Conservation (phyloP, 2,113 vertebrate species). For the Scomber japonicus region DNA sequence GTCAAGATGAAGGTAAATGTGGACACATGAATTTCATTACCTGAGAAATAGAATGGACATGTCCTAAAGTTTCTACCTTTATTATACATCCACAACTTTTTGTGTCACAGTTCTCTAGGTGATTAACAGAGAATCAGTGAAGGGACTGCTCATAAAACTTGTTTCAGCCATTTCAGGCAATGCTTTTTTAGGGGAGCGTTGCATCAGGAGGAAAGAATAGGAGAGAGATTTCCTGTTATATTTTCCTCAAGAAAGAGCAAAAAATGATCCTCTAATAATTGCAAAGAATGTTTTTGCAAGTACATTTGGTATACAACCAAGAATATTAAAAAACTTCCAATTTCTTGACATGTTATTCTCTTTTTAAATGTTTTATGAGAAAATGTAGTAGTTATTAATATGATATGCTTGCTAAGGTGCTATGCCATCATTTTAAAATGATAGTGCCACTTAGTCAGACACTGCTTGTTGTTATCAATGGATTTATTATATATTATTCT, state of each 20-base stretch:
- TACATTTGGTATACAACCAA: neutral
- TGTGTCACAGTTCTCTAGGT: neutral
- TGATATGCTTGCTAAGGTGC: neutral
- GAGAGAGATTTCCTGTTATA: neutral
- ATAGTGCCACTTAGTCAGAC: no score
- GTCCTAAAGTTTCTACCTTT: slow-evolving; percentile 6
- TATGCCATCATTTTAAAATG: neutral
- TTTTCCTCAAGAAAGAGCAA: neutral
- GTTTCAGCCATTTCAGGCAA: neutral
- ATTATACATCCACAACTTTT: slow-evolving; percentile 5
- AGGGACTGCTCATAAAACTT: slow-evolving; percentile 6
- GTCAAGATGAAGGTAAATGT: slow-evolving; percentile 22
- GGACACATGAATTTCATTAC: neutral
- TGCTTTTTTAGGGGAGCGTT: neutral
- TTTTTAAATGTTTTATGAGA: no score
- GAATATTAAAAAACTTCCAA: neutral
- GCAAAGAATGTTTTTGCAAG: neutral
- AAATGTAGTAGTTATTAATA: neutral
- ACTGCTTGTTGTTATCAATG: neutral
- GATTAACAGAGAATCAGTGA: slow-evolving; percentile 6
- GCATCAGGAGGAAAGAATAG: neutral
- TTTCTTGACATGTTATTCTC: neutral
- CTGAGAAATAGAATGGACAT: slow-evolving; percentile 8
- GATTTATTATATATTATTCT: neutral
- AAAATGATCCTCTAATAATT: neutral